Conservation (phyloP, 1,140 invertebrate species). For the Ips typographus region DNA sequence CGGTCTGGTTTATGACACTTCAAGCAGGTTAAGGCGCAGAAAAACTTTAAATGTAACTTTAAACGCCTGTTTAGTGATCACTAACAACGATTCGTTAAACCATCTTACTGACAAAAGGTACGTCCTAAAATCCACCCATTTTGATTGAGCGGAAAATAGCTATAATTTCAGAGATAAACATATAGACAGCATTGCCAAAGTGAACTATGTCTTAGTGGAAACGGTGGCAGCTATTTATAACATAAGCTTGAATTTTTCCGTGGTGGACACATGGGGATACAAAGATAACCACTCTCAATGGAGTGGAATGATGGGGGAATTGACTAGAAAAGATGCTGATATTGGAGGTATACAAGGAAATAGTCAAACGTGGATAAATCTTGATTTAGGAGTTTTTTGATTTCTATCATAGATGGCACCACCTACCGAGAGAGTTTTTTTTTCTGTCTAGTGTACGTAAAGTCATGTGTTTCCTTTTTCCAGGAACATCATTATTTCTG, state of each 20-base stretch:
- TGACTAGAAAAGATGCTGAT: conserved; percentile 60
- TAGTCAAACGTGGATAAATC: no score
- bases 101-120: conserved; percentile 62
- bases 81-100: conserved; percentile 60
- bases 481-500: conserved; percentile 63
- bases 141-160: background rate
- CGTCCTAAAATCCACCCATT: background rate
- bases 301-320: conserved; percentile 66
- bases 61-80: conserved; percentile 57
- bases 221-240: conserved; percentile 60
- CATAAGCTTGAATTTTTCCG: conserved; percentile 56
- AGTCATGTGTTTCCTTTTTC: background rate
- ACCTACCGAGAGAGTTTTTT: background rate
- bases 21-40: conserved; percentile 42
- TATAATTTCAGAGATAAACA: conserved; percentile 54
- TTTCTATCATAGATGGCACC: background rate
- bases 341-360: conserved; percentile 56
- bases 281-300: conserved; percentile 53
- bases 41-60: conserved; percentile 52
- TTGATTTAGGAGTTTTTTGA: background rate
- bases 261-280: conserved; percentile 60
- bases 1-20: no score
- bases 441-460: background rate
- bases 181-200: conserved; percentile 64
- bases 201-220: conserved; percentile 61